These are phyloP conservation scores for Choreutis nemorana DNA, from an alignment of 2,888 invertebrate species.

Conservation along the genomic window DNA sequence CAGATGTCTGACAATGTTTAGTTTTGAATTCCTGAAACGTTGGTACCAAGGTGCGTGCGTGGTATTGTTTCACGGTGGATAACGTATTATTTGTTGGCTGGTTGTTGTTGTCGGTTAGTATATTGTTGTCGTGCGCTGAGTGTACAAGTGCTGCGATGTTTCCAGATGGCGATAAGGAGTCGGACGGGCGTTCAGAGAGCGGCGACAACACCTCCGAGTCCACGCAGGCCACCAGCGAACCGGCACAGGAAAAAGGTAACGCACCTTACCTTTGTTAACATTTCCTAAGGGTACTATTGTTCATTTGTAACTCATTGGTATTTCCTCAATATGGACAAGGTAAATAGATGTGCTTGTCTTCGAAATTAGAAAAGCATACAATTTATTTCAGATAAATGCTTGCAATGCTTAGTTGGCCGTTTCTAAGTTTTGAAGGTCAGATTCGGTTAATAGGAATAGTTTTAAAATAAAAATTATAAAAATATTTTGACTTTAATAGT, in stretches of 20 bases:
- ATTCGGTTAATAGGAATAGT: no score
- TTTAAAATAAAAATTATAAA: no score
- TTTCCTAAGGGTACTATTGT: no score
- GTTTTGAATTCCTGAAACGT: slow-evolving; percentile 55
- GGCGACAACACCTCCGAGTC: slow-evolving; percentile 62
- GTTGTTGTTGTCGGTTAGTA: slow-evolving; percentile 5
- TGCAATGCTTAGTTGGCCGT: no score
- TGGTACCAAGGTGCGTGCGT: slow-evolving; percentile 51
- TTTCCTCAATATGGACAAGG: no score
- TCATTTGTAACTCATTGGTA: no score
- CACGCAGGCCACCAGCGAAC: slow-evolving; percentile 49
- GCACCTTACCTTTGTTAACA: background rate
- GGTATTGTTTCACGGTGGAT: slow-evolving; percentile 7
- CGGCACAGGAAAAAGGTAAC: slow-evolving; percentile 59
- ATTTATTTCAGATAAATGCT: no score
- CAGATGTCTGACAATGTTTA: slow-evolving; percentile 44
- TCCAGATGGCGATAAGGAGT: slow-evolving; percentile 62
- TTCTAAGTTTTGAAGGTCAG: no score
- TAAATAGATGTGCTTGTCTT: no score
- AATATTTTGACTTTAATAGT: no score
- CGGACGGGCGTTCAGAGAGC: slow-evolving; percentile 60
- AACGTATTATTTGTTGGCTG: slow-evolving; percentile 7
- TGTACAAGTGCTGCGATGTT: slow-evolving; percentile 22
- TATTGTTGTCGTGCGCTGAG: slow-evolving; percentile 15
- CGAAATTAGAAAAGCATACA: no score